Base-by-base conservation (phyloP, 2,113 vertebrate genomes). In the Leptobrachium ailaonicum region DNA sequence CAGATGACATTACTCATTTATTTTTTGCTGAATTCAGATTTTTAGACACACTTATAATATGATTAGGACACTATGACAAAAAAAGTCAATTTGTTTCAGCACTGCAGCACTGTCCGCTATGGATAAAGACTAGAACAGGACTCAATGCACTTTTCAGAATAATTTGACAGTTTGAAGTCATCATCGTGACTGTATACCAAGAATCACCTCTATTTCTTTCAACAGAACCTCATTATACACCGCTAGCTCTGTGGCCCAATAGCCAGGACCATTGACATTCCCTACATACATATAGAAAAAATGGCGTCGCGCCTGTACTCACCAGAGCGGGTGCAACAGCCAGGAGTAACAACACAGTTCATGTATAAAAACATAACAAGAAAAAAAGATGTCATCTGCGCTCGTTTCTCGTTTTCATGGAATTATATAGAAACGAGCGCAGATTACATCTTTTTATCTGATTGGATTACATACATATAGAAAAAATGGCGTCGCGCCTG, bases 41-140 rank as follows among this genome's bases (percentile, higher is more conserved):
- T 79, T 20, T 72, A 79, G 77, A 56, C 2, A 44, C 53, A 13
- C 40, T 13, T 56, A 40, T 71, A 80, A 44, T 80, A 8, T 40
- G 66, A 41, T 32, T 47, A 32, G 32, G 66, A 66, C 58, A 32
- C 2, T n/a, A 10, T 62, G 13, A 66, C 5, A 66, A n/a, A 54
- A 73, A 66, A 13, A 20, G 32, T 12, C 58, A 47, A n/a, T 9
- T 14, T 20, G n/a, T 41, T 20, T 54, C 40, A 73, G 54, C 43
- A 41, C 20, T 41, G 43, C 44, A 56, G 20, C 12, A 8, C n/a
- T 9, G 20, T 32, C 20, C 20, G 20, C 20, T 32, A 32, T 32
- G 20, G 20, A 32, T 32, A 32, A 32, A 32, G 20, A 32, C 20
- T 32, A 43, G 10, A 63, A 6, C 50, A 41, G 44, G 20, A 32